phyloP scores from a whole-genome alignment of 2,113 vertebrate genomes.

The Notarius lentiginosus region DNA sequence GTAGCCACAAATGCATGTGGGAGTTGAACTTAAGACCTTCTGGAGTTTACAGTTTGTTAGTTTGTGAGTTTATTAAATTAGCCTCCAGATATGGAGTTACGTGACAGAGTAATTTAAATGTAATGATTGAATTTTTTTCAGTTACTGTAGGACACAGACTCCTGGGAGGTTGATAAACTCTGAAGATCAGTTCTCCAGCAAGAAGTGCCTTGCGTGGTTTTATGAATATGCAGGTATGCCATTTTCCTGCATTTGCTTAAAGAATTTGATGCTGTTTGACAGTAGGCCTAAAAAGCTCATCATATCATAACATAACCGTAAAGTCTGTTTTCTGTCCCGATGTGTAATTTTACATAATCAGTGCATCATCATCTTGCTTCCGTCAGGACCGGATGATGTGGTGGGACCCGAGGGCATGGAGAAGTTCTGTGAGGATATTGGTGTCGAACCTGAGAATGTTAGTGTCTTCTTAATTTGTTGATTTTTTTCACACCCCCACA shows the following conservation, averaged over 20 bases:
- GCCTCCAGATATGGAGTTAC: not conserved
- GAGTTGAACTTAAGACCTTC: not conserved
- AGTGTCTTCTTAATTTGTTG: constrained; percentile 52
- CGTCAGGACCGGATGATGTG: constrained; percentile 85
- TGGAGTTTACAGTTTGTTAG: not conserved
- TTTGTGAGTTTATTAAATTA: not conserved
- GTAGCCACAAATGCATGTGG: not conserved
- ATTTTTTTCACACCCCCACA: not conserved
- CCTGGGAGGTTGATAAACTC: constrained; percentile 78
- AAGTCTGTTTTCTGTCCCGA: not conserved
- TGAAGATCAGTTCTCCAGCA: constrained; percentile 91
- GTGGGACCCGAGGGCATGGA: constrained; percentile 96
- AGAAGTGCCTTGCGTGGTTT: constrained; percentile 97
- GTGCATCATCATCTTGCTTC: not conserved
- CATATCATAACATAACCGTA: not conserved
- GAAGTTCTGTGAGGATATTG: constrained; percentile 96
- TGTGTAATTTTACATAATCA: not conserved
- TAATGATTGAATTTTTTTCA: constrained; percentile 55
- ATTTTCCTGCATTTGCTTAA: not conserved
- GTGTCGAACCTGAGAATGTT: constrained; percentile 96
- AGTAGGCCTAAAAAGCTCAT: not conserved
- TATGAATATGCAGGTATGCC: constrained; percentile 87
- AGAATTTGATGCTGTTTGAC: not conserved
- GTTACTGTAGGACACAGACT: constrained; percentile 86
- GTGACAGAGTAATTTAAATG: not conserved